Conservation (phyloP, 1,140 invertebrate genomes). For the Zaprionus vittiger region DNA sequence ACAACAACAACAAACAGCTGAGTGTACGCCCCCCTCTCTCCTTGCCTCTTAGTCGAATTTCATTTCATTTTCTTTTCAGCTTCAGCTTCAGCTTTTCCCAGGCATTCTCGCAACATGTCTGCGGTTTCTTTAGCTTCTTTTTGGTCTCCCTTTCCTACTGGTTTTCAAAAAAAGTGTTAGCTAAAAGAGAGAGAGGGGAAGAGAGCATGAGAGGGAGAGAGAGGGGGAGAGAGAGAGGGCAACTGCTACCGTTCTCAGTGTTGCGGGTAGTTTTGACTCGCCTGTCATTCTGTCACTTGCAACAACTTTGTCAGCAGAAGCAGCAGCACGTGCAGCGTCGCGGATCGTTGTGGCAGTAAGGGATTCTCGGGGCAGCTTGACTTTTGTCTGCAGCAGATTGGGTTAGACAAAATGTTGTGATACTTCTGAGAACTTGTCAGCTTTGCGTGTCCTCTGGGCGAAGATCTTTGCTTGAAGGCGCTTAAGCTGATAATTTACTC, state of each 20-base stretch:
- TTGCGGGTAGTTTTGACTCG: conserved; percentile 72
- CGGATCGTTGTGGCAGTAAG: conserved; percentile 1
- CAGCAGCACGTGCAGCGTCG: conserved; percentile 30
- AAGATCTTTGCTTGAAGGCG: not conserved
- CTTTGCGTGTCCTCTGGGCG: not conserved
- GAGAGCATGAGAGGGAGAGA: conserved; percentile 2
- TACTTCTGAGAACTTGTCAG: conserved; percentile 1
- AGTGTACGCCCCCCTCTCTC: conserved; percentile 26
- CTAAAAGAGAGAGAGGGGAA: conserved; percentile 38
- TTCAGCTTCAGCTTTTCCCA: conserved; percentile 20
- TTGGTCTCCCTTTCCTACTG: not conserved
- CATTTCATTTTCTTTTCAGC: conserved; percentile 44
- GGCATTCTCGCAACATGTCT: conserved; percentile 55
- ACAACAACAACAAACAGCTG: conserved; percentile 58
- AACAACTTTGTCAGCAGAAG: conserved; percentile 62
- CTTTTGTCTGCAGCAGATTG: conserved; percentile 12
- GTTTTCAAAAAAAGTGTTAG: conserved; percentile 63
- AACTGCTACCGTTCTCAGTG: conserved; percentile 25
- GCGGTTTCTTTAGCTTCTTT: conserved; percentile 56
- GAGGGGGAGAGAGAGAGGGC: not conserved
- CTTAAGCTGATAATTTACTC: not conserved
- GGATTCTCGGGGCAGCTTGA: not conserved
- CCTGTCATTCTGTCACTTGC: conserved; percentile 74
- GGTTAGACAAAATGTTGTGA: conserved; percentile 19
- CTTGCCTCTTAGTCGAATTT: conserved; percentile 27